Conservation (phyloP, 2,797 vertebrate genomes). For the Perodicticus potto region DNA sequence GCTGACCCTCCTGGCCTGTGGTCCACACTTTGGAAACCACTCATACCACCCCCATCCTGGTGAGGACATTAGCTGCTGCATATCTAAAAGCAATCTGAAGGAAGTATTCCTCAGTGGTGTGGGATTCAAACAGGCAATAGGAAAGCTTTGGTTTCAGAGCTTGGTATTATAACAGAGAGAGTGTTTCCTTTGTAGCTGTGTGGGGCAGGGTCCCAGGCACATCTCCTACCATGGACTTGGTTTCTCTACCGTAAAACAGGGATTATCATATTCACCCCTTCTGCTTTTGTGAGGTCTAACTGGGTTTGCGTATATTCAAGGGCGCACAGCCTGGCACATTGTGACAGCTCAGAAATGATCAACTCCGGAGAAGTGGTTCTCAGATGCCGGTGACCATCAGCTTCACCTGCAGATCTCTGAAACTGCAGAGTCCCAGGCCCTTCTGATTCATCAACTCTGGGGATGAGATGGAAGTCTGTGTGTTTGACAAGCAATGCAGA, state of each 20-base stretch:
- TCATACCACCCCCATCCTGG: accelerated
- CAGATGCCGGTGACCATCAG: too few relatives aligned
- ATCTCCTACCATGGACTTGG: neutral
- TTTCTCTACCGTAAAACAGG: neutral
- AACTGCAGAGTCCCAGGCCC: neutral
- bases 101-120: neutral
- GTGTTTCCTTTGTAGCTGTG: neutral
- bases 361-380: neutral
- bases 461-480: too few relatives aligned
- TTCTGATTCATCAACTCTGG: neutral
- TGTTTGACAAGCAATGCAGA: neutral
- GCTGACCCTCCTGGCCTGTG: accelerated
- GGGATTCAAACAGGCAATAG: neutral
- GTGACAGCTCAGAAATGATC: neutral
- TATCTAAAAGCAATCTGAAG: neutral
- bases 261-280: neutral
- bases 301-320: too few relatives aligned
- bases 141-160: neutral
- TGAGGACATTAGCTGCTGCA: neutral
- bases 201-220: neutral
- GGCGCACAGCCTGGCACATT: neutral
- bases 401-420: neutral
- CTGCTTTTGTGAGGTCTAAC: neutral
- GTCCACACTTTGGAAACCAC: neutral
- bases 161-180: neutral